A percentile compares a stretch with the other conserved stretches of the same genome.
Evolutionary conservation across 2,797 vertebrate species (phyloP).

Genomic region (Argya squamiceps): DNA sequence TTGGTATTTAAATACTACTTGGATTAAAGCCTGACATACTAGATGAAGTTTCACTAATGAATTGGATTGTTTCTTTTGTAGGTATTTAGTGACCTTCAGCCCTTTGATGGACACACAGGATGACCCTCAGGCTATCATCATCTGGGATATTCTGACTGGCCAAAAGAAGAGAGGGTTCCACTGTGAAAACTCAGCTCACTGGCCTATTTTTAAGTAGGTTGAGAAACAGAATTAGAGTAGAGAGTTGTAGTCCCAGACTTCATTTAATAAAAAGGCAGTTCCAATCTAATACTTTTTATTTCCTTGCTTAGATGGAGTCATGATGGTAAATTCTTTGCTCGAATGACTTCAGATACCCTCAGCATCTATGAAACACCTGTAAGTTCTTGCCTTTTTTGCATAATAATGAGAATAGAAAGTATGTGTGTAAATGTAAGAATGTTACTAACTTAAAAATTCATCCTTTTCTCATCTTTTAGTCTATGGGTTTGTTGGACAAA

Average conservation of each 20-base stretch:
- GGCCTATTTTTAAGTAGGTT: constrained; percentile 98
- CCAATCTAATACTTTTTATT: background rate
- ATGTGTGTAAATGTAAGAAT: fast-evolving
- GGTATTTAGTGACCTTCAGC: constrained; percentile 96
- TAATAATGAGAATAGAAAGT: background rate
- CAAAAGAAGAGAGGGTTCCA: constrained; percentile 99
- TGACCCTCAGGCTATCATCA: constrained; percentile 98
- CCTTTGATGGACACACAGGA: constrained; percentile 97
- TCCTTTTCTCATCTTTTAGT: constrained; percentile 75
- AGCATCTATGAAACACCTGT: constrained; percentile 98
- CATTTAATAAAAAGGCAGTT: background rate
- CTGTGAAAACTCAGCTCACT: constrained; percentile 97
- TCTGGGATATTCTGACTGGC: constrained; percentile 97
- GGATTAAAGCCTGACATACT: background rate
- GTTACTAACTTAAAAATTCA: background rate
- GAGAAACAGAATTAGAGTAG: background rate
- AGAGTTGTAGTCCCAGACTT: background rate
- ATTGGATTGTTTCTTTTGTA: constrained; percentile 44
- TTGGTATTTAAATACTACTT: background rate
- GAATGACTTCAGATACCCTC: constrained; percentile 93
- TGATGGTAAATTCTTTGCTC: constrained; percentile 97
- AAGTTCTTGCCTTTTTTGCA: constrained; percentile 51
- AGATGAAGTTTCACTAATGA: background rate
- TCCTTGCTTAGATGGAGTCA: constrained; percentile 89
- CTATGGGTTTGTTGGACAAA: constrained; percentile 97